Evolutionary conservation across 2,888 invertebrate species (phyloP).

Genomic region (Nipponacmea schrenckii): DNA sequence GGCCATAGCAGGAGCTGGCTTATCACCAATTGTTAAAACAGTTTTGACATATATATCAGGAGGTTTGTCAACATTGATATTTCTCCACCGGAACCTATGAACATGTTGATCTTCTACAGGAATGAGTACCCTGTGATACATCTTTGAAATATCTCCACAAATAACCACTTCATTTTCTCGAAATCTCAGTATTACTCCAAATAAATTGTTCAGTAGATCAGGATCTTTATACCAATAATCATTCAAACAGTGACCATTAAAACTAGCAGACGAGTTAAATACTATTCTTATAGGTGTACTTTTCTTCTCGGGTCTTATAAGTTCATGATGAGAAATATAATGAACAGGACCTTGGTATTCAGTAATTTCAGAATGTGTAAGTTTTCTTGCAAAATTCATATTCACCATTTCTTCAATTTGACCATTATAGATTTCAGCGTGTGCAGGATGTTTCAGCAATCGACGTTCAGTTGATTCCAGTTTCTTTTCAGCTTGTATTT

Average conservation of each 20-base stretch:
- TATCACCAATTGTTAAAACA: slow-evolving; percentile 18
- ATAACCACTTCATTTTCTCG: not conserved
- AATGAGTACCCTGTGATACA: slow-evolving; percentile 19
- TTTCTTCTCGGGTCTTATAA: too few relatives aligned
- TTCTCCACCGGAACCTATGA: slow-evolving; percentile 21
- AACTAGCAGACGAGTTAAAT: too few relatives aligned
- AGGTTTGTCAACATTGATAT: not conserved
- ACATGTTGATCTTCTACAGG: slow-evolving; percentile 13
- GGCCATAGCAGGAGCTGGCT: slow-evolving; percentile 19
- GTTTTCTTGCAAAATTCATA: not conserved
- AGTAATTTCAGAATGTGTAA: not conserved
- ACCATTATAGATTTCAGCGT: slow-evolving; percentile 4
- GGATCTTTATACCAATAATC: slow-evolving; percentile 3
- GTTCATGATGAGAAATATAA: too few relatives aligned
- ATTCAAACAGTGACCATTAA: too few relatives aligned
- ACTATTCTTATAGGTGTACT: too few relatives aligned
- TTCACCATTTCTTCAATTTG: slow-evolving; percentile 4
- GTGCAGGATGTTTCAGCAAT: not conserved
- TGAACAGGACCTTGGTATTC: slow-evolving; percentile 11
- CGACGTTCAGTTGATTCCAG: slow-evolving; percentile 15
- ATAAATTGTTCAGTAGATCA: slow-evolving; percentile 1
- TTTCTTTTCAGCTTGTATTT: not conserved
- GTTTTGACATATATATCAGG: slow-evolving; percentile 19
- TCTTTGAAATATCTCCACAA: slow-evolving; percentile 15
- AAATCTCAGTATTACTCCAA: slow-evolving; percentile 3